These are phyloP conservation scores for Erythrocercus mccallii DNA, from an alignment of 2,113 vertebrate species.

Conservation along the genomic window DNA sequence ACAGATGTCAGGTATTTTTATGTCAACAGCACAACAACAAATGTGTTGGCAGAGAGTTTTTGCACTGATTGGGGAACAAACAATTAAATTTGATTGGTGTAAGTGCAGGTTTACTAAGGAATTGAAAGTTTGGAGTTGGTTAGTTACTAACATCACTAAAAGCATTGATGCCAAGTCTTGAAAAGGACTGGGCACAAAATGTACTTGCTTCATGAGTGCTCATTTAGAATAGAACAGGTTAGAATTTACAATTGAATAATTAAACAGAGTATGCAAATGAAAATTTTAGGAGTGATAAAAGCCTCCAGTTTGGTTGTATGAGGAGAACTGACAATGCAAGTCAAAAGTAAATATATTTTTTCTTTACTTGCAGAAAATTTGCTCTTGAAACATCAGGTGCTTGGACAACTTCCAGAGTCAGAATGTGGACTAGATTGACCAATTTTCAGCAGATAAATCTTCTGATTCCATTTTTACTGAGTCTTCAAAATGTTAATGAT, in stretches of 20 bases:
- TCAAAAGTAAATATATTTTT: constrained; percentile 6
- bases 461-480: constrained; percentile 21
- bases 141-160: neutral
- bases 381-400: constrained; percentile 33
- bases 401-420: constrained; percentile 46
- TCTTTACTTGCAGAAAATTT: constrained; percentile 25
- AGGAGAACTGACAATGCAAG: neutral
- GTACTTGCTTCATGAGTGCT: neutral
- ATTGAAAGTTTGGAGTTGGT: neutral
- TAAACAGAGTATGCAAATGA: neutral
- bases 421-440: constrained; percentile 15
- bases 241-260: neutral
- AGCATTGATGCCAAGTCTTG: neutral
- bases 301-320: neutral
- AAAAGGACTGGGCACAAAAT: neutral
- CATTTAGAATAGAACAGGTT: neutral
- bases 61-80: neutral
- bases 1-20: neutral
- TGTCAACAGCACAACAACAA: neutral
- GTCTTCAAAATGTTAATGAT: constrained; percentile 48
- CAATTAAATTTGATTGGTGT: neutral
- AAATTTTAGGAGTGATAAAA: neutral
- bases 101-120: neutral
- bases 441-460: constrained; percentile 41
- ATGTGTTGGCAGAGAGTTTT: neutral